Conservation (phyloP, 1,140 invertebrate genomes). For the Tetranychus cinnabarinus region DNA sequence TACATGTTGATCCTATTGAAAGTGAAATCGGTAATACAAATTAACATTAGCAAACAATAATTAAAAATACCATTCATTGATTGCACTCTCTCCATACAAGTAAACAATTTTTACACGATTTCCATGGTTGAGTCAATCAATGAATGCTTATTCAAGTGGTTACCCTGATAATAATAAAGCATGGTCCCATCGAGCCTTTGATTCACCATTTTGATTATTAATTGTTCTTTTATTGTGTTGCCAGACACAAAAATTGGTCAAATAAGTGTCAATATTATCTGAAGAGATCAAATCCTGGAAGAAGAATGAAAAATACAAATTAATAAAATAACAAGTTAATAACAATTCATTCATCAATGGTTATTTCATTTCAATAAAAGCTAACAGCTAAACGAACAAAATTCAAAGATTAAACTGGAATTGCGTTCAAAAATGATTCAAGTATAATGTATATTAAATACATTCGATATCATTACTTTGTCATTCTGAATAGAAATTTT, state of each 20-base stretch:
- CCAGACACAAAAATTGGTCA: slow-evolving; percentile 37
- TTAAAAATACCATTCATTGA: background rate
- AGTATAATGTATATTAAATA: too few relatives aligned
- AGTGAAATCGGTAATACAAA: background rate
- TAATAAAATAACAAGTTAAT: background rate
- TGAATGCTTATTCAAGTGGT: too few relatives aligned
- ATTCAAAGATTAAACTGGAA: too few relatives aligned
- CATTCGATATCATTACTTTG: too few relatives aligned
- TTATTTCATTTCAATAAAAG: background rate
- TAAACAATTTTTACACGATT: too few relatives aligned
- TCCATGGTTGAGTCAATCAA: too few relatives aligned
- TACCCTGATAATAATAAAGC: slow-evolving; percentile 38
- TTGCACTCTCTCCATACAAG: too few relatives aligned
- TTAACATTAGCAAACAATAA: background rate
- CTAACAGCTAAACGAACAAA: background rate
- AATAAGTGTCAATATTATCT: slow-evolving; percentile 31
- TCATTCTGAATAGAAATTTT: too few relatives aligned
- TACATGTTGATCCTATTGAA: slow-evolving; percentile 15
- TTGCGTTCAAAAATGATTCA: too few relatives aligned
- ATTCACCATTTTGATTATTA: slow-evolving; percentile 20
- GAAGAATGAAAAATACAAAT: background rate
- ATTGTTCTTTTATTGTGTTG: slow-evolving; percentile 28
- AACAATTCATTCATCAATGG: background rate
- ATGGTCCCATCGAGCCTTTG: slow-evolving; percentile 33
- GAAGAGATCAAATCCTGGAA: slow-evolving; percentile 12